Evolutionary conservation across 2,888 invertebrate genomes (phyloP), one percentile per base, ranked within the genome.

Genomic region (Dolomedes plantarius): DNA sequence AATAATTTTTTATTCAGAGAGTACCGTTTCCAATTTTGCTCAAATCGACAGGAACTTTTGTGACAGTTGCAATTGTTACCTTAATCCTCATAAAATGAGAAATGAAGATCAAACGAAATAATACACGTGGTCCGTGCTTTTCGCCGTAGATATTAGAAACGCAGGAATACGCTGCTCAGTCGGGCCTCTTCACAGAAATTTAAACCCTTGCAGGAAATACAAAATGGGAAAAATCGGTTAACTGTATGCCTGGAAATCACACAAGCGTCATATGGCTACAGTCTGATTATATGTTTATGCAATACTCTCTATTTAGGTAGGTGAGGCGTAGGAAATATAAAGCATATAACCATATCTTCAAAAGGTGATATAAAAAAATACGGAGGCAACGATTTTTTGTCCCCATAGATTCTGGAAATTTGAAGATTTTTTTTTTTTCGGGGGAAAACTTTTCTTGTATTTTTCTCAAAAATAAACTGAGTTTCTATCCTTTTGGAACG

Each of bases 261-360:
- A 65, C 29, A 27, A 19, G 76, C 75, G 31, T 46, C 50, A 29
- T 72, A 46, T 72, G 67, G 36, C 67, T 67, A 36, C 67, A 31
- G 28, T 29, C 28, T 31, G 31, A 69, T 69, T 69, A 64, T 64
- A 75, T 83, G 72, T 76, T 83, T 76, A 71, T 83, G 71, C 76
- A 76, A 16, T 56, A 64, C 27, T 72, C 46, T 31, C 28, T 79
- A 29, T 32, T 16, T 72, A 56, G 56, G 27, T 46, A 67, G 77
- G 71, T 50, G 41, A 68, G 56, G 56, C 56, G 23, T 46, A 3
- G 56, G 27, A 76, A 83, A 83, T 83, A 83, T 83, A 77, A 77
- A 72, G 77, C 77, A 56, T 77, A 83, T 83, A 77, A 83, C 83
- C 77, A 77, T 83, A 83, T 77, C 83, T 77, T 75, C 75, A 50